Evolutionary conservation across 1,140 invertebrate species (phyloP).

Genomic region (Sitophilus oryzae): DNA sequence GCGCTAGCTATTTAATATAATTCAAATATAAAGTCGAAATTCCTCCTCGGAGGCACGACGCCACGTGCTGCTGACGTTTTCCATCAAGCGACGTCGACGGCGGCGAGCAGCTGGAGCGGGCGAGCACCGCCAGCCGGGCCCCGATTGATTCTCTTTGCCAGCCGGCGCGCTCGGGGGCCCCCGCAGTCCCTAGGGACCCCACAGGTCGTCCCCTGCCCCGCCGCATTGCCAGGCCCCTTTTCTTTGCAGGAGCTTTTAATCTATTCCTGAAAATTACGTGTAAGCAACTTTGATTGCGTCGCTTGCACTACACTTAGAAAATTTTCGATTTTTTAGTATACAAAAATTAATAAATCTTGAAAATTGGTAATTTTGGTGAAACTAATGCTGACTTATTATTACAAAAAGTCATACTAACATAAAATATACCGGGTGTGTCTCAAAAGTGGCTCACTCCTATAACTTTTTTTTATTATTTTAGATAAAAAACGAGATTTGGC

Average conservation of each 20-base stretch:
- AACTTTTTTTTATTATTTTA: too few relatives aligned
- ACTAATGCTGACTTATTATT: too few relatives aligned
- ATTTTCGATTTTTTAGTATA: too few relatives aligned
- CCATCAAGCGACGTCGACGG: slow-evolving; percentile 4
- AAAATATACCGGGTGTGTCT: too few relatives aligned
- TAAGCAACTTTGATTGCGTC: too few relatives aligned
- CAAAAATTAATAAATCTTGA: too few relatives aligned
- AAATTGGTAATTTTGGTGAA: too few relatives aligned
- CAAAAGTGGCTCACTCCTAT: too few relatives aligned
- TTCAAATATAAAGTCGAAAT: slow-evolving; percentile 4
- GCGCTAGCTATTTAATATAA: slow-evolving; percentile 1
- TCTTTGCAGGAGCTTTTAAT: background rate
- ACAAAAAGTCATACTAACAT: too few relatives aligned
- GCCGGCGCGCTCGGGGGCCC: background rate
- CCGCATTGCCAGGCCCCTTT: background rate
- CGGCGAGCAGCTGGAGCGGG: too few relatives aligned
- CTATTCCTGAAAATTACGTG: background rate
- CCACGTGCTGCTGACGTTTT: slow-evolving; percentile 1
- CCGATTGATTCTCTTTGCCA: background rate
- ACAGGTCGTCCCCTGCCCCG: slow-evolving; percentile 5
- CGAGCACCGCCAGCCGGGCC: background rate
- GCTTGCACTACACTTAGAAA: too few relatives aligned
- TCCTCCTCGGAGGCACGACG: background rate
- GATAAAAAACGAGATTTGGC: too few relatives aligned
- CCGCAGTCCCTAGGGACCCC: background rate